These are phyloP conservation scores for Istiophorus platypterus DNA, from an alignment of 2,113 vertebrate genomes.

Conservation along the genomic window DNA sequence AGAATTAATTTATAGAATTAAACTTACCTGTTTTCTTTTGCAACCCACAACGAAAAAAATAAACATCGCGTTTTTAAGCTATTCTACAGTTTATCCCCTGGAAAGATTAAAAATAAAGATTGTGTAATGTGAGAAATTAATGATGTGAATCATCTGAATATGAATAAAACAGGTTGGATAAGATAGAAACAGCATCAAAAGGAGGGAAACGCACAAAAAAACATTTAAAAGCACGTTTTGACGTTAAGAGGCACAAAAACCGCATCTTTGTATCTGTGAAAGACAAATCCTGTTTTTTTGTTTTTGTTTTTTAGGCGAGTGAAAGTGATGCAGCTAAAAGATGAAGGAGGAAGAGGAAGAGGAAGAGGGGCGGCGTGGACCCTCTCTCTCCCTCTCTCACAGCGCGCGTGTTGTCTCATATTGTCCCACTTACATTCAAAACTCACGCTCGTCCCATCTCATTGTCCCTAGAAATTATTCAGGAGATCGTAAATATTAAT, in stretches of 20 bases:
- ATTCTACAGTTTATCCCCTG: not conserved
- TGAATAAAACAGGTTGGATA: too few relatives aligned
- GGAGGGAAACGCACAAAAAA: not conserved
- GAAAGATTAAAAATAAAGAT: too few relatives aligned
- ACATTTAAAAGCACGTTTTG: too few relatives aligned
- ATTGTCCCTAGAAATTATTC: conserved; percentile 79
- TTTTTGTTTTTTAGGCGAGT: too few relatives aligned
- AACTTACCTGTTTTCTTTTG: too few relatives aligned
- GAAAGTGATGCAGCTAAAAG: not conserved
- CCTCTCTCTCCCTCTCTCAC: too few relatives aligned
- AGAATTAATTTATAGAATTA: not conserved
- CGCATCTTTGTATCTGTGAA: not conserved
- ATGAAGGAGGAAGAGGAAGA: not conserved
- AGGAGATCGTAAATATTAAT: conserved; percentile 80
- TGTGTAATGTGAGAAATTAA: too few relatives aligned
- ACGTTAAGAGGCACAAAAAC: conserved; percentile 14
- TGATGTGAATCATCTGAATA: not conserved
- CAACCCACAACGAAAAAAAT: too few relatives aligned
- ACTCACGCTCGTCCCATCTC: conserved; percentile 61
- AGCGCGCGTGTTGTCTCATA: conserved; percentile 50
- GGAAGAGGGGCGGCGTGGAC: not conserved
- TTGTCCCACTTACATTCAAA: conserved; percentile 67
- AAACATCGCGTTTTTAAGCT: too few relatives aligned
- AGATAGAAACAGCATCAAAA: not conserved
- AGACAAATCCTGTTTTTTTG: not conserved